Base-by-base conservation (phyloP, 2,888 invertebrate species). In the Leuctra nigra region DNA sequence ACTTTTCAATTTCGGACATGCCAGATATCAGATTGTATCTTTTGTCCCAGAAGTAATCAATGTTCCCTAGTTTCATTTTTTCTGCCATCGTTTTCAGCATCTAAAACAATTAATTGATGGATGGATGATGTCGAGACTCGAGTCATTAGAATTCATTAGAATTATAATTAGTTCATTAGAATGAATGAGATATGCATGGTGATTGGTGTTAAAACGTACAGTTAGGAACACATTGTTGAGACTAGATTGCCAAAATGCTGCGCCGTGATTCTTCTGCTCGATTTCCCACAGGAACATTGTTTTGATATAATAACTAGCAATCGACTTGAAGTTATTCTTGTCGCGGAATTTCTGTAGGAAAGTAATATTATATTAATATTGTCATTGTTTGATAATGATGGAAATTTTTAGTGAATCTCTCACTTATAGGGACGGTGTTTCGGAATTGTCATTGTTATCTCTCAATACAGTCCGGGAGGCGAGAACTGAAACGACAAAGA, bases 271-370 rank as follows among this genome's bases (percentile, higher is more conserved):
- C 33, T 68, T 65, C 11, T 63, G 65, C 39, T 4, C 64, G 62
- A 54, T 58, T 11, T 75, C 74, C 69, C 73, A 74, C 53, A 76
- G 72, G 63, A 76, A 75, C 1, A 80, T 59, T 0, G 77, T 79
- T 64, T 81, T 81, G 1, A 81, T 75, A 54, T 75, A 78, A 61
- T 81, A 81, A 61, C 80, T 80, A 0, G 77, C 74, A n/a, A 81
- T 70, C 7, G 67, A 67, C 1, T 69, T 62, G 72, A 77, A 75
- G 0, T 67, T 65, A 38, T 69, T 69, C 20, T 20, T 44, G 23
- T 44, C 44, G 4, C 44, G 20, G 1, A 44, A 18, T 44, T 44
- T 44, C 44, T 44, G 20, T 4, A 44, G 11, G n/a, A 38, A 25
- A 29, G 24, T 50, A 29, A 53, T 14, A 14, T 11, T 1, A 22